A percentile compares a stretch with the other conserved stretches of the same genome.
phyloP scores from a whole-genome alignment of 2,888 invertebrate species.

The Dolichomitus sp. region DNA sequence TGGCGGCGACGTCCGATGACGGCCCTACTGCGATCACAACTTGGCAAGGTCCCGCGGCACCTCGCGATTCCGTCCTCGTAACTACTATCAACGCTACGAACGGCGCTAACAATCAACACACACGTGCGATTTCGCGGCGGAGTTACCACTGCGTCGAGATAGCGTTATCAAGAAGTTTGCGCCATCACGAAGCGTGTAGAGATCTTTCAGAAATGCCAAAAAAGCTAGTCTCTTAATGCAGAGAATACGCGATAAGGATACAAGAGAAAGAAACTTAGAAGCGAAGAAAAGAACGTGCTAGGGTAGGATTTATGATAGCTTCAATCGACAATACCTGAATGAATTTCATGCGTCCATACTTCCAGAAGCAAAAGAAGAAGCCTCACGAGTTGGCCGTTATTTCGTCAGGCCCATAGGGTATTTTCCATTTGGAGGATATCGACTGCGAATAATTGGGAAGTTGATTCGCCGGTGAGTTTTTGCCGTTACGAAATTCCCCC shows the following conservation, averaged over 20 bases:
- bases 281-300: neutral
- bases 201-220: neutral
- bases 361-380: neutral
- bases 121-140: slow-evolving; percentile 38
- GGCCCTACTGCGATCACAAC: slow-evolving; percentile 49
- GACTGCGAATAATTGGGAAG: neutral
- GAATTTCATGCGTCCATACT: slow-evolving; percentile 2
- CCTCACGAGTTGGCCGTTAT: neutral
- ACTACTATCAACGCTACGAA: slow-evolving; percentile 27
- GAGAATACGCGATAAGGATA: neutral
- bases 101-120: slow-evolving; percentile 44
- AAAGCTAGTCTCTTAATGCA: neutral
- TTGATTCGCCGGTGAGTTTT: neutral
- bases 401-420: neutral
- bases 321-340: neutral
- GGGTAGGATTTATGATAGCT: neutral
- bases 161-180: slow-evolving; percentile 26
- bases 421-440: neutral
- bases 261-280: neutral
- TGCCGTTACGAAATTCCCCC: neutral
- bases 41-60: slow-evolving; percentile 64
- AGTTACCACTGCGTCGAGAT: slow-evolving; percentile 56
- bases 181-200: slow-evolving; percentile 18
- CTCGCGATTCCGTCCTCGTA: slow-evolving; percentile 60
- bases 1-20: slow-evolving; percentile 71